Evolutionary conservation across 1,140 invertebrate genomes (phyloP), one percentile per base, ranked within the genome.

Genomic region (Campoletis sonorensis): DNA sequence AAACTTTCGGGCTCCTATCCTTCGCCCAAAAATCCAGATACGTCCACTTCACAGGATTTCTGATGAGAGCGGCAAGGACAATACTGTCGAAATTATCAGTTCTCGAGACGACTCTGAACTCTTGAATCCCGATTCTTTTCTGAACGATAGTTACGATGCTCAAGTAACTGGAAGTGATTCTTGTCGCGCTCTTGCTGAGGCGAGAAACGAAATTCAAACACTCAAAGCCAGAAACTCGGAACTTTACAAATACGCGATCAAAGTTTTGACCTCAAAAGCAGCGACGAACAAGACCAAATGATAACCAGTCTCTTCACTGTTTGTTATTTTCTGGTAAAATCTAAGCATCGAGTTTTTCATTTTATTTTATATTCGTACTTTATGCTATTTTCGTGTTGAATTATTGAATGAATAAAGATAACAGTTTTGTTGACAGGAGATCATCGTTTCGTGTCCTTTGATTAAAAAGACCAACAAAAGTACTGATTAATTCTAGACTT

Each of bases 141-240:
- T 84, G 0, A 77, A 82, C 0, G 58, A 27, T 11, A 72, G 72
- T 67, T 21, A 27, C 79, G 26, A 71, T 76, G 4, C 16, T 23
- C 3, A n/a, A 11, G 4, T 27, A 1, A 7, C 49, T 13, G n/a
- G 26, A 80, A 21, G 26, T 2, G 71, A 79, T 18, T 2, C 30
- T 18, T 30, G 26, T 4, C 75, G 15, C 8, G 84, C 90, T 81
- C 81, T 89, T 18, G 82, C 82, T 49, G 85, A 89, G 73, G 82
- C 89, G 45, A 85, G 84, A 27, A 81, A 85, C 4, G 92, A 94
- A 88, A 87, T 93, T n/a, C 73, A 89, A 10, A 87, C 82, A 33
- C 83, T 94, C 15, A 93, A 93, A 84, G 87, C 85, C 54, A 88
- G 91, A 15, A 94, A 94, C 84, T 81, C 87, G 15, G 86, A 92